Percentiles rank a stretch among this genome's conserved stretches.
Evolutionary conservation across 30 jellyfish, hydroid and myxozoan genomes (phyloP).

Genomic region (Aurelia sp.): DNA sequence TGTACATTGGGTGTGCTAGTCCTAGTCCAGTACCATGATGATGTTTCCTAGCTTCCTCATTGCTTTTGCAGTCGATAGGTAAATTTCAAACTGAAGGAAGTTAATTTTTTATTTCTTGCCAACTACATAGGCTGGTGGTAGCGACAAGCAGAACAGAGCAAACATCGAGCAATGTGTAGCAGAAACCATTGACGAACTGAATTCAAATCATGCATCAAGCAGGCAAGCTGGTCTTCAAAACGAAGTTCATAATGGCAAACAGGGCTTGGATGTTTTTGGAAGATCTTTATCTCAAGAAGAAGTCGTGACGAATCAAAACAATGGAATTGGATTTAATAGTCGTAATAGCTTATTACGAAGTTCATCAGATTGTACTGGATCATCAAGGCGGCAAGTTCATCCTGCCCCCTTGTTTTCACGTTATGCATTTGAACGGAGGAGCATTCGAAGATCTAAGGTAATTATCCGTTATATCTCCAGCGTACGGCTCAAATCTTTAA

Average conservation of each 20-base stretch:
- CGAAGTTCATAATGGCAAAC: not conserved
- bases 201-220: not conserved
- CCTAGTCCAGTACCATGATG: no score
- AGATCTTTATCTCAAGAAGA: slow-evolving; percentile 75
- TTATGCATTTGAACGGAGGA: slow-evolving; percentile 73
- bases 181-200: slow-evolving; percentile 30
- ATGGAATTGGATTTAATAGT: slow-evolving; percentile 26
- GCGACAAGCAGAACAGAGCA: slow-evolving; percentile 1
- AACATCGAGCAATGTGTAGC: slow-evolving; percentile 29
- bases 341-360: slow-evolving; percentile 83
- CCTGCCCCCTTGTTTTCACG: slow-evolving; percentile 73
- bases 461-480: not conserved
- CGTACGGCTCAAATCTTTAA: no score
- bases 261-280: slow-evolving; percentile 20
- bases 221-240: not conserved
- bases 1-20: no score
- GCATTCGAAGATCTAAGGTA: slow-evolving; percentile 77
- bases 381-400: slow-evolving; percentile 51
- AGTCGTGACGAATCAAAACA: slow-evolving; percentile 26
- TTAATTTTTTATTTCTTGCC: not conserved
- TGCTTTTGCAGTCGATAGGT: not conserved
- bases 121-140: slow-evolving; percentile 36
- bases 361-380: slow-evolving; percentile 96
- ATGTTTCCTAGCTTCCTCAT: not conserved
- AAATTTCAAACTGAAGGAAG: not conserved